These are phyloP conservation scores for Hedychridium roseum DNA, from an alignment of 2,888 invertebrate genomes.

Conservation along the genomic window DNA sequence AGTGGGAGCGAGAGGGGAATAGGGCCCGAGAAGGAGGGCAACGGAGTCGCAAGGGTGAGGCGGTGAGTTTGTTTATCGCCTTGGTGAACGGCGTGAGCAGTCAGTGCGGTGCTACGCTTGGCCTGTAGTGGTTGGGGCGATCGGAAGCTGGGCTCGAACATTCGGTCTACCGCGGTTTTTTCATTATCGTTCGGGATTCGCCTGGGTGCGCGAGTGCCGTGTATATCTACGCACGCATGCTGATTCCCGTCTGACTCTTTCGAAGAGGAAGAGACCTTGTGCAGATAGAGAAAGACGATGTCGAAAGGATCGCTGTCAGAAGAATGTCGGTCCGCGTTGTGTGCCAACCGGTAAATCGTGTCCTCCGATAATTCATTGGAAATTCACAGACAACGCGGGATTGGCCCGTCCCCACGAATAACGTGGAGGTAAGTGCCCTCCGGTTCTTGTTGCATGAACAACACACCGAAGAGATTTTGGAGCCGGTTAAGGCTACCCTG, in stretches of 20 bases:
- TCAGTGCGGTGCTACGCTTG: conserved; percentile 58
- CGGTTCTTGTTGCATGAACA: no score
- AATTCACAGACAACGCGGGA: no score
- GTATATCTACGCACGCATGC: conserved; percentile 18
- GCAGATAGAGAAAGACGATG: background rate
- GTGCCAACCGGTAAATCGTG: background rate
- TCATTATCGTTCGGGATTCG: background rate
- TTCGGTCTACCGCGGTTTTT: conserved; percentile 21
- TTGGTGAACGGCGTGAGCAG: conserved; percentile 50
- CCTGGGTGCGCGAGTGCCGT: conserved; percentile 11
- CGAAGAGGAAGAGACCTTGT: background rate
- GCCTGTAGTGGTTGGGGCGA: conserved; percentile 44
- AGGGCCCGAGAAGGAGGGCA: conserved; percentile 16
- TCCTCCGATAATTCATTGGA: no score
- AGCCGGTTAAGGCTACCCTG: no score
- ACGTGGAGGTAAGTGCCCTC: no score
- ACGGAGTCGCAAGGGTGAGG: conserved; percentile 47
- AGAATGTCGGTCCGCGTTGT: background rate
- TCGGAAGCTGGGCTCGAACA: conserved; percentile 30
- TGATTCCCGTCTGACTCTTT: background rate
- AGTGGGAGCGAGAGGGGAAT: conserved; percentile 10
- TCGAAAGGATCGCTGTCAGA: background rate
- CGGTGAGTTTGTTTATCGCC: conserved; percentile 61
- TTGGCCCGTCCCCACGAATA: no score
- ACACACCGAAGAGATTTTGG: no score